Evolutionary conservation across 2,113 vertebrate genomes (phyloP), one percentile per base, ranked within the genome.

Genomic region (Cynoglossus semilaevis): DNA sequence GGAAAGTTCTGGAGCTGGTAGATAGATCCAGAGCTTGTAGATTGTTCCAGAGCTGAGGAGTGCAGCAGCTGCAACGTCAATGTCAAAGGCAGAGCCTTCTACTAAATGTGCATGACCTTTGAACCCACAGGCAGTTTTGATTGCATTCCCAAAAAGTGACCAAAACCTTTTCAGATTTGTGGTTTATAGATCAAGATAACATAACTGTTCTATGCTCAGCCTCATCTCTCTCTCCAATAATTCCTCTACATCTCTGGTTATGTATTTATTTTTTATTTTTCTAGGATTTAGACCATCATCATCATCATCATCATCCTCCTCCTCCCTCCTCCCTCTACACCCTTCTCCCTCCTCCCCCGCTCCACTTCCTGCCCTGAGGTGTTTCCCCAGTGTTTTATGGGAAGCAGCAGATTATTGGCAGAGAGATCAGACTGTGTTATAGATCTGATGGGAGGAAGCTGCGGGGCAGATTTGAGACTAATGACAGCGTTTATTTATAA

Each of bases 381-480:
- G 0, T 48, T 40, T 12, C 42, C 40, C 12, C 18, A 42, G 40
- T 47, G 67, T 64, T 70, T n/a, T 17, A 51, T 48, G 60, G 48
- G 44, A 60, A 74, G 60, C 59, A 36, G 52, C 59, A 44, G 67
- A 77, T 80, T 67, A 76, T 65, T 76, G 77, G 77, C 72, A 67
- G 58, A 15, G 60, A 75, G 71, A 77, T 72, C 61, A 72, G 57
- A 71, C 66, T 0, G 16, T 44, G 42, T 70, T 68, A 79, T 56
- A 58, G 72, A 73, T 77, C 74, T 67, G 72, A 76, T 74, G 52
- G 53, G 73, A 0, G 58, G 53, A 76, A 0, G 58, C 75, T 50
- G 49, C 36, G 0, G 42, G 81, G 64, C 58, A 73, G 37, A 72
- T 65, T 67, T 70, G 6, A 52, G 48, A 73, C 58, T 43, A 34